These are phyloP conservation scores for Acrobasis repandana DNA, from an alignment of 2,888 invertebrate genomes.

Conservation along the genomic window DNA sequence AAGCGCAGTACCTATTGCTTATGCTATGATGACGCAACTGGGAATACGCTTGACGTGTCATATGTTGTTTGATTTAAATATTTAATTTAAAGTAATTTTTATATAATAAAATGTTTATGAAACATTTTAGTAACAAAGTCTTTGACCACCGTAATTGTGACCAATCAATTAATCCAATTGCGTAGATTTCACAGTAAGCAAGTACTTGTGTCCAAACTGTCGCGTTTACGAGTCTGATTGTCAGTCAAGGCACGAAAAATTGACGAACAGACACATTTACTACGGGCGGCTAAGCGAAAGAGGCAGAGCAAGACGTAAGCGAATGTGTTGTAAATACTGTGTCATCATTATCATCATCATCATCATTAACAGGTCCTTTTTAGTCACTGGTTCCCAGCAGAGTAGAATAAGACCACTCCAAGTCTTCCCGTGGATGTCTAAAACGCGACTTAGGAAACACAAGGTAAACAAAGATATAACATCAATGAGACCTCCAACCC, in stretches of 20 bases:
- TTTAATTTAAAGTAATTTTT: not conserved
- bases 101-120: not conserved
- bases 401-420: too few relatives aligned
- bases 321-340: conserved; percentile 26
- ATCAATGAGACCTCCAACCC: too few relatives aligned
- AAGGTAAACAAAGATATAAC: too few relatives aligned
- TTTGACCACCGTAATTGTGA: conserved; percentile 5
- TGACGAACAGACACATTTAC: conserved; percentile 49
- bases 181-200: conserved; percentile 19
- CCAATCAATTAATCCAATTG: conserved; percentile 19
- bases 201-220: conserved; percentile 32
- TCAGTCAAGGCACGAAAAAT: conserved; percentile 55
- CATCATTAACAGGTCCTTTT: too few relatives aligned
- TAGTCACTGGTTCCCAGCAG: too few relatives aligned
- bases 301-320: conserved; percentile 39
- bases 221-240: conserved; percentile 52
- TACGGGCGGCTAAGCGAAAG: conserved; percentile 48
- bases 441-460: too few relatives aligned
- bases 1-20: too few relatives aligned
- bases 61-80: too few relatives aligned
- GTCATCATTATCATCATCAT: too few relatives aligned
- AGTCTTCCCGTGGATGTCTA: too few relatives aligned
- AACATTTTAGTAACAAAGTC: not conserved
- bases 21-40: too few relatives aligned
- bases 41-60: too few relatives aligned